These are phyloP conservation scores for Plagiodera versicolora DNA, from an alignment of 2,888 invertebrate genomes.

Conservation along the genomic window DNA sequence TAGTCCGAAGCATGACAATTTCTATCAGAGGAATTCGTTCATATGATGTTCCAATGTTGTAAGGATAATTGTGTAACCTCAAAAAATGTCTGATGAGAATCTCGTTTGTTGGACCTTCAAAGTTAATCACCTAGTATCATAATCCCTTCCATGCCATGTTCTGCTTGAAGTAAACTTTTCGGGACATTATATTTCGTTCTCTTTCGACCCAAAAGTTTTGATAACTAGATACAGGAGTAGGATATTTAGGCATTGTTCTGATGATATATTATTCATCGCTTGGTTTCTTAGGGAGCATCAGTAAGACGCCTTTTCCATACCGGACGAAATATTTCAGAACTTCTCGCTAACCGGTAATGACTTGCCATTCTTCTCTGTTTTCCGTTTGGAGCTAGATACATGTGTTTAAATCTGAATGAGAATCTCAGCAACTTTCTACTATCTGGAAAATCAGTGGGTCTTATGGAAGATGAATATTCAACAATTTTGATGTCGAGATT, in stretches of 20 bases:
- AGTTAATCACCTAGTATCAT: too few relatives aligned
- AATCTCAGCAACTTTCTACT: slow-evolving; percentile 24
- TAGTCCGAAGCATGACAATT: too few relatives aligned
- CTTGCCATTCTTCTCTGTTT: slow-evolving; percentile 26
- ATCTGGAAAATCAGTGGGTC: slow-evolving; percentile 32
- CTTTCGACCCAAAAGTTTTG: slow-evolving; percentile 9
- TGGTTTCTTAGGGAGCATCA: slow-evolving; percentile 34
- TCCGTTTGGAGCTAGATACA: slow-evolving; percentile 33
- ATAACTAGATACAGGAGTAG: slow-evolving; percentile 20
- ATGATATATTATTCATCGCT: slow-evolving; percentile 34
- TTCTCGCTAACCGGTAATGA: slow-evolving; percentile 39
- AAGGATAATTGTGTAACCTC: too few relatives aligned
- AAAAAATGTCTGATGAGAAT: too few relatives aligned
- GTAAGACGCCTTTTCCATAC: slow-evolving; percentile 31
- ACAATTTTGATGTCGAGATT: neutral
- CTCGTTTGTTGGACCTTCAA: too few relatives aligned
- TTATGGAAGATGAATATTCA: slow-evolving; percentile 27
- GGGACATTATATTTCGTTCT: neutral
- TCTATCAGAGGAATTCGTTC: too few relatives aligned
- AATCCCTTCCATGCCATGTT: slow-evolving; percentile 16
- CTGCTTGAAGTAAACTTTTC: neutral
- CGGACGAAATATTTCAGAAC: slow-evolving; percentile 40
- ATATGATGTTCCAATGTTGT: too few relatives aligned
- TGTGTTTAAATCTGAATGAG: slow-evolving; percentile 35
- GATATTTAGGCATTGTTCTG: slow-evolving; percentile 17